Base-by-base conservation (phyloP, 1,140 invertebrate genomes). In the Oryzaephilus surinamensis region DNA sequence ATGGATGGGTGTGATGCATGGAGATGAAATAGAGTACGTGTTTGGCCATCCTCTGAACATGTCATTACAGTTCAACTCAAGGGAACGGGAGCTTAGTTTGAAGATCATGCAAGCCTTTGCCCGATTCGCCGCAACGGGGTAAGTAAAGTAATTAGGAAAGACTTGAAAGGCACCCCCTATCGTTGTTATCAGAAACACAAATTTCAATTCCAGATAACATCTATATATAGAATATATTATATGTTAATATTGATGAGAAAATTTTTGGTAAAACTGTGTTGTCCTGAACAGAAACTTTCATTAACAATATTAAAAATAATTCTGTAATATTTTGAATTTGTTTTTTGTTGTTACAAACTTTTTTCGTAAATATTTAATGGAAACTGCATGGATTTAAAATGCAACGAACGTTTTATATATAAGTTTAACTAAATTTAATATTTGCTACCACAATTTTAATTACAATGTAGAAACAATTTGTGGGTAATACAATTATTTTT, bases 1-100 rank as follows among this genome's bases (percentile, higher is more conserved):
- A 57, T 97, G 93, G 93, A 94, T 96, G 89, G 94, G 94, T 0
- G 90, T 94, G 26, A 81, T 97, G 74, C 94, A 97, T 55, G 93
- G 86, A 2, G 91, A 96, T 58, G 94, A 97, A 64, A 90, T 97
- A 51, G 87, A 92, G 64, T 97, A 94, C 64, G 84, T 95, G 34
- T 97, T 97, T 55, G 93, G 93, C 11, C 84, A 89, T 61, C 90
- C 90, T 3, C 65, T 94, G 36, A 89, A 91, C 66, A 74, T 72
- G 63, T 85, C 84, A 16, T 64, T 87, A 34, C 72, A 79, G 54
- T 95, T 89, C 65, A 84, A 78, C 50, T 72, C 76, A 6, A 71
- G 78, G 28, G 92, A 94, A 63, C 73, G 85, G 15, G 79, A 88
- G 40, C 73, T 96, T 33, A 83, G 87, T 48, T 69, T 76, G 33